Percentiles rank a stretch among this genome's conserved stretches.
Conservation (phyloP, 2,888 invertebrate genomes). For the Exocentrus adspersus region DNA sequence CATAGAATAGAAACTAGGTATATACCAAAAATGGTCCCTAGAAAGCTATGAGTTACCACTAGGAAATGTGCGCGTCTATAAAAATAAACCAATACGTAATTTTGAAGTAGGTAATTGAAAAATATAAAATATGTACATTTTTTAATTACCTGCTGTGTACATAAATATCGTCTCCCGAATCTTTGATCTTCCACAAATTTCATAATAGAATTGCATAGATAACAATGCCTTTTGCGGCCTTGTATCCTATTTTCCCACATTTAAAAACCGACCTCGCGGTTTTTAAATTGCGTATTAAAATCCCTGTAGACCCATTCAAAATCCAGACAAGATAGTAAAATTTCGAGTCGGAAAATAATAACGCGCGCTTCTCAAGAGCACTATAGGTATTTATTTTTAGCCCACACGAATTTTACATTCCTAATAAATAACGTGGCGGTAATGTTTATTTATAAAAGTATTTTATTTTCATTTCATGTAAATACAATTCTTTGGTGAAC, state of each 20-base stretch:
- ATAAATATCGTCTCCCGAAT: no score
- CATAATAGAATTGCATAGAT: background rate
- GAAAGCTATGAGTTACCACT: no score
- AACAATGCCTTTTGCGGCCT: background rate
- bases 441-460: constrained; percentile 22
- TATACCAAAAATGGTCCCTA: no score
- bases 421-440: constrained; percentile 21
- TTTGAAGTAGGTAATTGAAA: no score
- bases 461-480: constrained; percentile 17
- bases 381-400: constrained; percentile 16
- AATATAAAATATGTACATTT: no score
- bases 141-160: no score
- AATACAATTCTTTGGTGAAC: no score
- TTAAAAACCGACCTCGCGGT: background rate
- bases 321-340: background rate
- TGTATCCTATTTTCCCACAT: background rate
- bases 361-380: constrained; percentile 12
- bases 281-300: background rate
- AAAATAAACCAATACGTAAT: no score
- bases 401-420: constrained; percentile 17
- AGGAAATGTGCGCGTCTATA: no score
- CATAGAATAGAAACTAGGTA: no score
- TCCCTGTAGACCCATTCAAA: background rate
- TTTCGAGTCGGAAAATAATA: constrained; percentile 6
- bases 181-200: background rate